Evolutionary conservation across 2,888 invertebrate genomes (phyloP), one percentile per base, ranked within the genome.

Genomic region (Danaus chrysippus): DNA sequence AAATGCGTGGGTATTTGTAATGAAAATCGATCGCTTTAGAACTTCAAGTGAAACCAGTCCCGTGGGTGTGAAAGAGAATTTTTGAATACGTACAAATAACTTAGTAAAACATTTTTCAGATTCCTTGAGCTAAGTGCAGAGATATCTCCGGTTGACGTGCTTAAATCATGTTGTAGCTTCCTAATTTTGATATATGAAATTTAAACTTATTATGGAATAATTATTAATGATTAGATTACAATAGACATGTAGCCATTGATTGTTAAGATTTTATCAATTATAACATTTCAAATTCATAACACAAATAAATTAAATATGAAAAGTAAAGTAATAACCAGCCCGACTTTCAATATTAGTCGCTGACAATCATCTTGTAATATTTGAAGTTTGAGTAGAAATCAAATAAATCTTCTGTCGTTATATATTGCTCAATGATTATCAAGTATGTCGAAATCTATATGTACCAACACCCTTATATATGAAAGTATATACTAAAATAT

Each of bases 11-110:
- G 86, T 76, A 86, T 85, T 87, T 86, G 82, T 85, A 87, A 87
- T 85, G 84, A 87, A 88, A 87, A 87, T 86, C 83, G 78, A 84
- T 82, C 80, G 79, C 81, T 83, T 83, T 82, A 83, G 80, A 77
- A 76, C 80, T 78, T 73, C 72, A 77, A 78, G 77, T 75, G 75
- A 86, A 49, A 87, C 86, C 83, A 77, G 86, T 84, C 81, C 75
- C 74, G 87, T 89, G 82, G 87, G 88, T 78, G 86, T 77, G 67
- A 78, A 71, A 73, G 71, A 77, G 73, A 77, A 85, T 86, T 86
- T 67, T 71, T 75, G 65, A 62, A 67, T 69, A 65, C 71, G 75
- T 70, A 81, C 78, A 76, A 79, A 78, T 77, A 76, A 75, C 72
- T 73, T 68, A 74, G 76, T 76, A 76, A 75, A 76, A 79, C 73